Conservation (phyloP, 2,888 invertebrate species). For the Bellardia bayeri region DNA sequence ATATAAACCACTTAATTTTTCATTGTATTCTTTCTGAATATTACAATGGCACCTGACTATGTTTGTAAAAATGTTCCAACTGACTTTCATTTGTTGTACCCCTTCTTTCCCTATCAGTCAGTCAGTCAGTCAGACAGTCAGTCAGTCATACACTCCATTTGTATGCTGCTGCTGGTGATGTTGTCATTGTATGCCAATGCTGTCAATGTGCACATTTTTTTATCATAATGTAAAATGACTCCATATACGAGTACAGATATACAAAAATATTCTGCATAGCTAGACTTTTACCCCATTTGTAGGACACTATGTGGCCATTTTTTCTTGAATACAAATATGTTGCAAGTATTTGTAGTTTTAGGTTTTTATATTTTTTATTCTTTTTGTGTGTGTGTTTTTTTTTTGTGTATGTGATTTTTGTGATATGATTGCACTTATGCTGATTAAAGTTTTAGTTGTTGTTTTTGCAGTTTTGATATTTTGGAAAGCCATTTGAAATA, state of each 20-base stretch:
- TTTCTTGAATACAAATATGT: slow-evolving; percentile 33
- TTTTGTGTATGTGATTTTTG: slow-evolving; percentile 58
- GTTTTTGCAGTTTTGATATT: neutral
- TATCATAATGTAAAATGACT: slow-evolving; percentile 36
- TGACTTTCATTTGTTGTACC: no score
- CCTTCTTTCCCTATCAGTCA: neutral
- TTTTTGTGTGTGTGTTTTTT: slow-evolving; percentile 5
- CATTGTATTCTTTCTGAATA: no score
- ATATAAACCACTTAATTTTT: no score
- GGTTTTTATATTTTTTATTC: slow-evolving; percentile 2
- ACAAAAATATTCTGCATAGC: neutral
- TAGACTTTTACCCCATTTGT: slow-evolving; percentile 6
- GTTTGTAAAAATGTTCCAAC: no score
- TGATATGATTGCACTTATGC: slow-evolving; percentile 70
- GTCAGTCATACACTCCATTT: neutral
- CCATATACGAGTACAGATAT: neutral
- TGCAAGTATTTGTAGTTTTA: slow-evolving; percentile 29
- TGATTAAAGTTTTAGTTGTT: slow-evolving; percentile 64
- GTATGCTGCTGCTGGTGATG: neutral
- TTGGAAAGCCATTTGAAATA: neutral
- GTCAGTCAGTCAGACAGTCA: neutral
- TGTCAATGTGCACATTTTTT: slow-evolving; percentile 19
- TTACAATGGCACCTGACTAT: no score
- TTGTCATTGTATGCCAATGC: slow-evolving; percentile 40
- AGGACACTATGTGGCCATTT: slow-evolving; percentile 40